phyloP scores from a whole-genome alignment of 2,797 vertebrate genomes.

The Cryptoprocta ferox region DNA sequence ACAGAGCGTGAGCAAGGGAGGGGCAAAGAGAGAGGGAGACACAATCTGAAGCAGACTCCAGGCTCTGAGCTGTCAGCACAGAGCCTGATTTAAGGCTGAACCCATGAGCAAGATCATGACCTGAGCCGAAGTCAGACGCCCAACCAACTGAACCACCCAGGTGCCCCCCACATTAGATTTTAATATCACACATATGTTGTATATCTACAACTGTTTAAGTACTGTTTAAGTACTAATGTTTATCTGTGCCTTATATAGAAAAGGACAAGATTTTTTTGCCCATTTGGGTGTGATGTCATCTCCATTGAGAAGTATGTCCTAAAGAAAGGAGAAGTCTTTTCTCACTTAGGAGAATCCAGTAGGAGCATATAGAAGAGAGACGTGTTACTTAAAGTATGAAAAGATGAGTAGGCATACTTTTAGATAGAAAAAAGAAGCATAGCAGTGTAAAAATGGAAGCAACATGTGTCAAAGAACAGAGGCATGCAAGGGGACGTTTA shows the following conservation, averaged over 20 bases:
- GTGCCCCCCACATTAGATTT: background rate
- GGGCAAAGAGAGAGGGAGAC: too few species aligned
- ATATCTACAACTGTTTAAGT: background rate
- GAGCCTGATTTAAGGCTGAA: too few species aligned
- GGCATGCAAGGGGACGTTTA: background rate
- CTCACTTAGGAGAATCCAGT: background rate
- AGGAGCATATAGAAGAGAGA: background rate
- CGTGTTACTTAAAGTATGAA: background rate
- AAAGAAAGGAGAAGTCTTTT: background rate
- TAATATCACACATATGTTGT: background rate
- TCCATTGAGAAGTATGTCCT: background rate
- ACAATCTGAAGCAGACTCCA: too few species aligned
- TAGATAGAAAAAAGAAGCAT: background rate
- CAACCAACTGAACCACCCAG: too few species aligned
- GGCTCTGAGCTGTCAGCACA: too few species aligned
- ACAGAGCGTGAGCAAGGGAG: too few species aligned
- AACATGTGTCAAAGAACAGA: background rate
- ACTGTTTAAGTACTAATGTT: background rate
- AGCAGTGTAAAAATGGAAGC: background rate
- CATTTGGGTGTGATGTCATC: too few species aligned
- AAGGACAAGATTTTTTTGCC: background rate
- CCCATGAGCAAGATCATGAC: too few species aligned
- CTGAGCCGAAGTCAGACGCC: too few species aligned
- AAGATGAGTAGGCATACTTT: background rate
- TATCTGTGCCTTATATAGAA: background rate